phyloP scores from a whole-genome alignment of 2,113 vertebrate genomes.

The Bostrychus sinensis region DNA sequence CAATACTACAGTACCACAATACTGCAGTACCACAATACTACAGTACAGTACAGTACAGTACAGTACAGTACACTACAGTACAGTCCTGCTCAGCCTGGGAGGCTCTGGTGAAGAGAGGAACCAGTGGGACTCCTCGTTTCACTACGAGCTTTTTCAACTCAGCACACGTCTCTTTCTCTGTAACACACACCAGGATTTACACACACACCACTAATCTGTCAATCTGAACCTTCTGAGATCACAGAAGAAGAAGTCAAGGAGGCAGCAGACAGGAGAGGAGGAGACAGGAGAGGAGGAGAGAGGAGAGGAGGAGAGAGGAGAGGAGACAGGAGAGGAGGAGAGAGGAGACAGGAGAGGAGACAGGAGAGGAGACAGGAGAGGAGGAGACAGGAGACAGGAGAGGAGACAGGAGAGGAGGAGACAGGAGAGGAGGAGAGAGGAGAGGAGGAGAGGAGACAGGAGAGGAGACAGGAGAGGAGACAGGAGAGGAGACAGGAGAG shows the following conservation, averaged over 20 bases:
- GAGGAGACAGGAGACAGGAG: not conserved
- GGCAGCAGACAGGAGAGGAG: slow-evolving; percentile 13
- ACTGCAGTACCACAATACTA: too few relatives aligned
- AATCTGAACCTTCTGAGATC: slow-evolving; percentile 50
- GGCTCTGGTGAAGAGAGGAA: too few relatives aligned
- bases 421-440: slow-evolving; percentile 25
- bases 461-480: not conserved
- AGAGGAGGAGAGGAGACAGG: slow-evolving; percentile 5
- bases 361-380: too few relatives aligned
- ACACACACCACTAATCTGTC: slow-evolving; percentile 66
- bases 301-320: not conserved
- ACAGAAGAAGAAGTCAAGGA: slow-evolving; percentile 26
- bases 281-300: not conserved
- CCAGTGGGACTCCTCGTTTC: too few relatives aligned
- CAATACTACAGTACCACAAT: too few relatives aligned
- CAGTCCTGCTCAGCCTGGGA: too few relatives aligned
- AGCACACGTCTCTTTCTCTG: slow-evolving; percentile 22
- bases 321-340: not conserved
- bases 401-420: not conserved
- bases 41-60: too few relatives aligned
- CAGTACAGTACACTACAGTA: too few relatives aligned
- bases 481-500: not conserved
- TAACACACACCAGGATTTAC: slow-evolving; percentile 28
- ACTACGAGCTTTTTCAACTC: too few relatives aligned
- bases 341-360: slow-evolving; percentile 1